A percentile compares a stretch with the other conserved stretches of the same genome.
These are phyloP conservation scores for Cantharis flavilabris DNA, from an alignment of 2,888 invertebrate genomes.

Conservation along the genomic window DNA sequence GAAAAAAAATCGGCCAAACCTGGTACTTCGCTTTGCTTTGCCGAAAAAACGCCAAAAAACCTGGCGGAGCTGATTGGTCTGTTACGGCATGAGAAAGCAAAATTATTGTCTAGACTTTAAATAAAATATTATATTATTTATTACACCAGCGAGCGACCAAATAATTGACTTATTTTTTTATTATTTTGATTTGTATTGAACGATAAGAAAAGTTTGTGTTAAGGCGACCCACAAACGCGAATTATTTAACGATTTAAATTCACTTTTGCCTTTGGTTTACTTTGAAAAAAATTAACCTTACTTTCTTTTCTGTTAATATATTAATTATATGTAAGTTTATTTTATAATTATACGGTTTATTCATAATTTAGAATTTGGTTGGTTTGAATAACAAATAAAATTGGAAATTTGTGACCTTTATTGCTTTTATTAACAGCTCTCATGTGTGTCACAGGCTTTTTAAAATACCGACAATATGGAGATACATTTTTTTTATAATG, in stretches of 20 bases:
- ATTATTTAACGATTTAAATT: not conserved
- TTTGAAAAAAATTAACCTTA: not conserved
- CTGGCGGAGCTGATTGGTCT: not conserved
- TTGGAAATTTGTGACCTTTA: slow-evolving; percentile 8
- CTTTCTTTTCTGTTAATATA: slow-evolving; percentile 1
- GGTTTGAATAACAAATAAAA: slow-evolving; percentile 1
- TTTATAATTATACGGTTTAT: not conserved
- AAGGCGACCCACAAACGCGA: not conserved
- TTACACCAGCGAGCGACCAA: not conserved
- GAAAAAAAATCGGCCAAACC: too few relatives aligned
- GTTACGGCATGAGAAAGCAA: slow-evolving; percentile 28
- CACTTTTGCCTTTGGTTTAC: not conserved
- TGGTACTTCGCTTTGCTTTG: not conserved
- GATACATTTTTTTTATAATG: not conserved
- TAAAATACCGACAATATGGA: not conserved
- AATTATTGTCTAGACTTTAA: slow-evolving; percentile 29
- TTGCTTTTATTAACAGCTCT: not conserved
- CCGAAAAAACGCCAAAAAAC: not conserved
- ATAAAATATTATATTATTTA: not conserved
- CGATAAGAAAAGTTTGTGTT: not conserved
- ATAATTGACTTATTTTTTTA: not conserved
- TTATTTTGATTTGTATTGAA: not conserved
- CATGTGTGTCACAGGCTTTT: not conserved
- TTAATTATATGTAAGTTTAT: not conserved
- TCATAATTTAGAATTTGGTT: not conserved